Evolutionary conservation across 2,888 invertebrate species (phyloP).

Genomic region (Ormyrus rosae): DNA sequence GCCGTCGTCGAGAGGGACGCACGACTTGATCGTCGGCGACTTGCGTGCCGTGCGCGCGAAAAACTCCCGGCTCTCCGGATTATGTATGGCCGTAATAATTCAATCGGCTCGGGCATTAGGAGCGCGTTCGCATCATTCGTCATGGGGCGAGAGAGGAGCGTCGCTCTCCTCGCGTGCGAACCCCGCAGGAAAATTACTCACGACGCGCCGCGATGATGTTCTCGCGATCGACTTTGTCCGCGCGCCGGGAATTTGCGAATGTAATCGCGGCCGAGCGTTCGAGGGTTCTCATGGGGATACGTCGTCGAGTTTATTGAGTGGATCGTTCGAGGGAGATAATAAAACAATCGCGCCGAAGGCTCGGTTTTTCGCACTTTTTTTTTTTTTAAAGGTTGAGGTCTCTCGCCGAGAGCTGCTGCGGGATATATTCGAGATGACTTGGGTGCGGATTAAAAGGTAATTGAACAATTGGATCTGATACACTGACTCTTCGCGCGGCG

Average conservation of each 20-base stretch:
- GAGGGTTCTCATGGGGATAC: conserved; percentile 17
- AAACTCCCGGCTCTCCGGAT: conserved; percentile 24
- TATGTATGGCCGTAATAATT: conserved; percentile 56
- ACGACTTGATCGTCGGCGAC: conserved; percentile 41
- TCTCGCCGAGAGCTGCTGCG: neutral
- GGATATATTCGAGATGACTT: neutral
- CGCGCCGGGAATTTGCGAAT: neutral
- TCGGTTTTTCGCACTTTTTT: neutral
- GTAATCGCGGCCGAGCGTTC: neutral
- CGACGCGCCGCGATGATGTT: neutral
- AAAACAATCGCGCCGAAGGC: conserved; percentile 3
- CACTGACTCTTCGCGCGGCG: no score
- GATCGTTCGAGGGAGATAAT: conserved; percentile 4
- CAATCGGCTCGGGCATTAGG: conserved; percentile 50
- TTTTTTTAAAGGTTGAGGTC: no score
- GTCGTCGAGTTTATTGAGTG: conserved; percentile 16
- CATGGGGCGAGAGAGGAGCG: conserved; percentile 28
- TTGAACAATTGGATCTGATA: no score
- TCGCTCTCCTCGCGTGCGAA: conserved; percentile 31
- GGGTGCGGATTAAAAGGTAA: no score
- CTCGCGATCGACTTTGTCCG: neutral
- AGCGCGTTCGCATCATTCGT: conserved; percentile 50
- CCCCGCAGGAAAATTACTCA: conserved; percentile 43
- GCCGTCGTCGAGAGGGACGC: conserved; percentile 6
- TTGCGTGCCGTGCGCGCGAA: neutral